Conservation (phyloP, 2,888 invertebrate genomes). For the Liopterus haemorrhoidalis region DNA sequence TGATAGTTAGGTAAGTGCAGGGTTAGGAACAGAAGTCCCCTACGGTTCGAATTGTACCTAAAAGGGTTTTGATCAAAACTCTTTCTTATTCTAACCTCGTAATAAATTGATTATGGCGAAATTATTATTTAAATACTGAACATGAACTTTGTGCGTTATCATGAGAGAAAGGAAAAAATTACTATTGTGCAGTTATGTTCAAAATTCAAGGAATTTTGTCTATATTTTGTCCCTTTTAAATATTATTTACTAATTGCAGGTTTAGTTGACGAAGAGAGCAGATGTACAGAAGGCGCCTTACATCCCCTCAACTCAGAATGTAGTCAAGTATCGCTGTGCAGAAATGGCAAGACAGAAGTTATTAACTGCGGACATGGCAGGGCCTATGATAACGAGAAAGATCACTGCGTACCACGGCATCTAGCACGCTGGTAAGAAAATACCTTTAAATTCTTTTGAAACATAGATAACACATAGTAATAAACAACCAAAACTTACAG, state of each 20-base stretch:
- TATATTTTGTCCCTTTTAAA: too few species aligned
- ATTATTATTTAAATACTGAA: background rate
- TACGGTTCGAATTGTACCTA: too few species aligned
- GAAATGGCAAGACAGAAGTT: slow-evolving; percentile 40
- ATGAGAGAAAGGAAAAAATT: background rate
- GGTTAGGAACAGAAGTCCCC: too few species aligned
- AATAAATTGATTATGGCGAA: too few species aligned
- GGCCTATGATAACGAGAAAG: slow-evolving; percentile 41
- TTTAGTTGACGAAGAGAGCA: slow-evolving; percentile 33
- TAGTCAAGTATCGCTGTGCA: slow-evolving; percentile 42
- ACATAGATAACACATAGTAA: background rate
- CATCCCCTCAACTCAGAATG: slow-evolving; percentile 42
- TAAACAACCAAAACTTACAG: background rate
- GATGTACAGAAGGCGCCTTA: slow-evolving; percentile 39
- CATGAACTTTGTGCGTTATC: background rate
- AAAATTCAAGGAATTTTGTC: too few species aligned
- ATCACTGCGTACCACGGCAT: slow-evolving; percentile 41
- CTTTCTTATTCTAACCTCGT: too few species aligned
- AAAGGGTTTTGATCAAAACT: too few species aligned
- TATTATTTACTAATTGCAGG: slow-evolving; percentile 32
- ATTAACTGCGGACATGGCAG: slow-evolving; percentile 43
- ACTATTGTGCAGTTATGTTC: too few species aligned
- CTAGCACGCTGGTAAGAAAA: slow-evolving; percentile 43
- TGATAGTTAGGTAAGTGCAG: too few species aligned
- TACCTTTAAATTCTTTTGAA: background rate